phyloP scores from a whole-genome alignment of 2,888 invertebrate genomes.

The Mongoloraphidia duomilia region DNA sequence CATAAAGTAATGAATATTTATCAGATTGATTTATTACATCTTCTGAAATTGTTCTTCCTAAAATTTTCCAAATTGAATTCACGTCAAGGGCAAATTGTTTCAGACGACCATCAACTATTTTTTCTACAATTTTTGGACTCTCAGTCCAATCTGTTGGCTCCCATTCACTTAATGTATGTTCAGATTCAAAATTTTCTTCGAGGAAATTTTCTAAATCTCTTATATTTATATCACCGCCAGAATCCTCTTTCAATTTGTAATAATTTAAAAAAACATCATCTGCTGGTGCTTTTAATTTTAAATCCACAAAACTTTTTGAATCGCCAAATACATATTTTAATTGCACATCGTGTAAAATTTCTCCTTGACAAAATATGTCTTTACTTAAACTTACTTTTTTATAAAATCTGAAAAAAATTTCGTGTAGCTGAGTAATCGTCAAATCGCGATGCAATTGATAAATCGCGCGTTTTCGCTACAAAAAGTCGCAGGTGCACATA shows the following conservation, averaged over 20 bases:
- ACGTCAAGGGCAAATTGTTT: slow-evolving; percentile 45
- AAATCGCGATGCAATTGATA: no score
- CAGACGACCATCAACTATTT: slow-evolving; percentile 40
- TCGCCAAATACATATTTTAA: slow-evolving; percentile 50
- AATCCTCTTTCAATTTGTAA: slow-evolving; percentile 36
- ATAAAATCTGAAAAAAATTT: not conserved
- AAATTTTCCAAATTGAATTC: slow-evolving; percentile 46
- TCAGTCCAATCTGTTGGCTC: slow-evolving; percentile 40
- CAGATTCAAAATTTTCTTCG: slow-evolving; percentile 39
- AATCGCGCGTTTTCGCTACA: no score
- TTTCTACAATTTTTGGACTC: slow-evolving; percentile 42
- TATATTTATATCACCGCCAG: slow-evolving; percentile 32
- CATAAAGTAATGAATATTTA: slow-evolving; percentile 27
- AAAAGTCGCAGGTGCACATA: no score
- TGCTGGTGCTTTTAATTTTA: slow-evolving; percentile 46
- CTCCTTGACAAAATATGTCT: slow-evolving; percentile 59
- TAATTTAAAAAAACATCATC: slow-evolving; percentile 42
- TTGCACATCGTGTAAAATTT: slow-evolving; percentile 57
- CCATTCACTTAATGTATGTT: slow-evolving; percentile 43
- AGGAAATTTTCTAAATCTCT: slow-evolving; percentile 28
- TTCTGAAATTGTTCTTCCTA: slow-evolving; percentile 44
- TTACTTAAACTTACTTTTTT: not conserved
- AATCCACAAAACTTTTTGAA: slow-evolving; percentile 75
- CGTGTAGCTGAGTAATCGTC: no score
- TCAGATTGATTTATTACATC: slow-evolving; percentile 34